Percentiles rank a stretch among this genome's conserved stretches.
Conservation (phyloP, 1,140 invertebrate genomes). For the Apis dorsata region DNA sequence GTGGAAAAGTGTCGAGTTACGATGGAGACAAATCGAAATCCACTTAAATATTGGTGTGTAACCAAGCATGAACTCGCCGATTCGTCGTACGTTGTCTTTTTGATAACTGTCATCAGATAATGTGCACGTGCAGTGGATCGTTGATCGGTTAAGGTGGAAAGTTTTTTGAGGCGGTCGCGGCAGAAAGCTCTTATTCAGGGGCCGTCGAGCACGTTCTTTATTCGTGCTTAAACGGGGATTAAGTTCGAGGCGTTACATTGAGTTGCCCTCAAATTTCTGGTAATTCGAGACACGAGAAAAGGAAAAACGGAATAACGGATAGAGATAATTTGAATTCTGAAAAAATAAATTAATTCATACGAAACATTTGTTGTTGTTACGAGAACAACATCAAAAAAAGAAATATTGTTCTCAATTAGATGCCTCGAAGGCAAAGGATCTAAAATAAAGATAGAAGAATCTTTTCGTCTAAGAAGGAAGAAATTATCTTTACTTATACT, state of each 20-base stretch:
- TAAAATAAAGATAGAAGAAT: not conserved
- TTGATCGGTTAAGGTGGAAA: not conserved
- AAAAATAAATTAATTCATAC: not conserved
- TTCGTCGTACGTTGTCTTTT: conserved; percentile 17
- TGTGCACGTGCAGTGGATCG: conserved; percentile 10
- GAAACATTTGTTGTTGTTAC: not conserved
- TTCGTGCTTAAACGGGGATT: not conserved
- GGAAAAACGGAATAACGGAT: not conserved
- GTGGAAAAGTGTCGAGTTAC: conserved; percentile 15
- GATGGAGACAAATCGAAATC: conserved; percentile 32
- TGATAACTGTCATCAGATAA: conserved; percentile 58
- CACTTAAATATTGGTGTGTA: not conserved
- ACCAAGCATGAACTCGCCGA: not conserved
- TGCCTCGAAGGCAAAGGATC: not conserved
- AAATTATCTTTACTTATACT: not conserved
- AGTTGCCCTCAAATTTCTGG: not conserved
- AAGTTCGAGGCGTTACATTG: not conserved
- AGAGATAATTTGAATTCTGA: not conserved
- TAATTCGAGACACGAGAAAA: not conserved
- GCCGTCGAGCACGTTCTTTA: not conserved
- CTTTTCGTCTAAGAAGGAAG: not conserved
- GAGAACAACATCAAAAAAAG: not conserved
- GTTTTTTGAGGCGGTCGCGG: not conserved
- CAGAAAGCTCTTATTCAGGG: not conserved
- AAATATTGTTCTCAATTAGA: too few species aligned